These are phyloP conservation scores for Falco punctatus DNA, from an alignment of 2,113 vertebrate species.

Conservation along the genomic window DNA sequence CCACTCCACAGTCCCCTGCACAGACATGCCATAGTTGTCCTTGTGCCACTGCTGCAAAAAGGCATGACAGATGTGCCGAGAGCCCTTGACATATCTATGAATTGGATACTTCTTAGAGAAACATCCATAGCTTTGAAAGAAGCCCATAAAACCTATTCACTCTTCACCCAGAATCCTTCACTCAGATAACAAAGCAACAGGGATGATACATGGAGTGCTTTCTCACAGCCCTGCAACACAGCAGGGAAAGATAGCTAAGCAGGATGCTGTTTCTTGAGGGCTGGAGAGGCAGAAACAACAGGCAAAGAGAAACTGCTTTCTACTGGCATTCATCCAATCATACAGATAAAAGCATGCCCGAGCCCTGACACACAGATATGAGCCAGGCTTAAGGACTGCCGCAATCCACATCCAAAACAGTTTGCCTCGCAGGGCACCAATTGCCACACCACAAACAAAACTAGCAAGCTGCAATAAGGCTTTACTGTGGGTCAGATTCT, in stretches of 20 bases:
- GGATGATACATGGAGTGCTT: rapidly evolving
- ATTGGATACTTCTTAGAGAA: background rate
- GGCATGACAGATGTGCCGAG: background rate
- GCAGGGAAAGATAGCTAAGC: background rate
- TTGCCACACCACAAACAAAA: no score
- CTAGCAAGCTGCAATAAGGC: no score
- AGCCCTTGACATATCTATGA: background rate
- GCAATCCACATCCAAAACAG: background rate
- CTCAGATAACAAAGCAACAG: background rate
- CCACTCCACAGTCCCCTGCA: background rate
- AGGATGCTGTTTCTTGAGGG: background rate
- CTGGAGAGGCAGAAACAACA: background rate
- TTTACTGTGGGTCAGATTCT: no score
- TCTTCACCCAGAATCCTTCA: background rate
- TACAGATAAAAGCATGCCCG: background rate
- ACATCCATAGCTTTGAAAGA: background rate
- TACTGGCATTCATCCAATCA: background rate
- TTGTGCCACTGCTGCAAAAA: background rate
- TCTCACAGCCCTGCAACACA: rapidly evolving
- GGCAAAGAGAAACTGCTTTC: background rate
- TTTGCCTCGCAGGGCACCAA: no score
- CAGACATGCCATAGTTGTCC: background rate
- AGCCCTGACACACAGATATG: background rate
- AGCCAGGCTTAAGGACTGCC: background rate
- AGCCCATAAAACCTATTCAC: background rate